Conservation (phyloP, 1,140 invertebrate species). For the Philotrypesis tridentata region DNA sequence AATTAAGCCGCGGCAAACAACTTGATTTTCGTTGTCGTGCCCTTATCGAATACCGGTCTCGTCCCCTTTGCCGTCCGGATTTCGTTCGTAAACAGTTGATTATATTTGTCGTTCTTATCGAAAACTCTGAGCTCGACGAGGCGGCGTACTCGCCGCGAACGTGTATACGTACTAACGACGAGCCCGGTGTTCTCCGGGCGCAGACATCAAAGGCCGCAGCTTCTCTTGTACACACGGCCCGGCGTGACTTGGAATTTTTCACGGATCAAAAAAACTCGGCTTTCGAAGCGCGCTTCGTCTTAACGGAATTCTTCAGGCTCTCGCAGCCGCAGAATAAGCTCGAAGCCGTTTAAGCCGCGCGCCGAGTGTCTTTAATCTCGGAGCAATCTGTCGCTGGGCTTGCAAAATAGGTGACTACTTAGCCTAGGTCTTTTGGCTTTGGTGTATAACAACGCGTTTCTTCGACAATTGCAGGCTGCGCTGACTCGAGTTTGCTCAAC, state of each 20-base stretch:
- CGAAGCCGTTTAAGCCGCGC: neutral
- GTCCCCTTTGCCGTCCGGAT: no score
- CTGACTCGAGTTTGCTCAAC: neutral
- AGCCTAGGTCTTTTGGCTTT: slow-evolving; percentile 8
- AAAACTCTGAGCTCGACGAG: no score
- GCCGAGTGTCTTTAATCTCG: slow-evolving; percentile 12
- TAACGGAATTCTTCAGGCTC: neutral
- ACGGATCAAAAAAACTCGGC: neutral
- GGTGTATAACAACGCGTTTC: neutral
- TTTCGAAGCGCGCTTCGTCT: neutral
- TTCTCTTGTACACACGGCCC: neutral
- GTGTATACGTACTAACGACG: no score
- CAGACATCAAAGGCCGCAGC: neutral
- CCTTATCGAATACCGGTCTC: no score
- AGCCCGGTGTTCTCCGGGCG: no score
- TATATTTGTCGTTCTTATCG: no score
- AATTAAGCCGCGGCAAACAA: no score
- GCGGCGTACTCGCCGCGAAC: no score
- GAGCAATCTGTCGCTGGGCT: slow-evolving; percentile 8
- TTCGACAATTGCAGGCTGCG: slow-evolving; percentile 15
- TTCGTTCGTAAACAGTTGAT: no score
- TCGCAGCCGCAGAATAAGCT: neutral
- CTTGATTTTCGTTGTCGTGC: no score
- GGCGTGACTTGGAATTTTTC: neutral
- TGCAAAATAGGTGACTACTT: slow-evolving; percentile 15